These are phyloP conservation scores for Neolamprologus hecqui DNA, from an alignment of 2,113 vertebrate species.

Conservation along the genomic window DNA sequence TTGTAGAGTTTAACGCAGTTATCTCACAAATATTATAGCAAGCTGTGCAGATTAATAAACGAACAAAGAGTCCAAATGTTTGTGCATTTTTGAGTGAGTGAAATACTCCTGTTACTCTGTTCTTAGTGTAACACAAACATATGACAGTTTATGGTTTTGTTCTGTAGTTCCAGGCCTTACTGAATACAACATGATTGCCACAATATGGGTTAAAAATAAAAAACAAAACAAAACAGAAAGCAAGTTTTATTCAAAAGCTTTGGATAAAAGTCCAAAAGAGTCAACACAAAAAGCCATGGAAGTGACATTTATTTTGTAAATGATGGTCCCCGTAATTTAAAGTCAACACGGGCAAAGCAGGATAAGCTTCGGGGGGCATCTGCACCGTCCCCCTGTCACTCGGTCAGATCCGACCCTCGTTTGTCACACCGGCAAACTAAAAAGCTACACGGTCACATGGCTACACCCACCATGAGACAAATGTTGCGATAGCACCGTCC, in stretches of 20 bases:
- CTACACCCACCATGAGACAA: neutral
- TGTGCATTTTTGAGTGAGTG: neutral
- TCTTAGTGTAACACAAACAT: accelerated
- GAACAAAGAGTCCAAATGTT: accelerated
- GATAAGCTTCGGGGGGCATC: accelerated
- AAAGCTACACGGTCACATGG: neutral
- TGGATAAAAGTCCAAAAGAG: accelerated
- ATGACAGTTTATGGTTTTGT: neutral
- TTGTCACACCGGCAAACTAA: accelerated
- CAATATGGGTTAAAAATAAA: neutral
- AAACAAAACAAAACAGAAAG: neutral
- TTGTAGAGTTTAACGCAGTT: neutral
- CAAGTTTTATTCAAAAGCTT: accelerated
- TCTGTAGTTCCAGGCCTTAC: neutral
- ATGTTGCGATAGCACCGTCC: accelerated
- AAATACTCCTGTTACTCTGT: neutral
- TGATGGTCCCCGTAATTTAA: accelerated
- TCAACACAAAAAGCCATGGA: neutral
- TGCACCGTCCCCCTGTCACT: neutral
- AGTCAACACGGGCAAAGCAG: accelerated
- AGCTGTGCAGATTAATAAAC: neutral
- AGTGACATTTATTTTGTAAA: neutral
- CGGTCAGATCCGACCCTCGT: neutral
- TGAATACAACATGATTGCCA: neutral
- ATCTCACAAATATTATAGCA: neutral